A percentile compares a stretch with the other conserved stretches of the same genome.
phyloP scores from a whole-genome alignment of 2,113 vertebrate species.

The Myiagra hebetior region DNA sequence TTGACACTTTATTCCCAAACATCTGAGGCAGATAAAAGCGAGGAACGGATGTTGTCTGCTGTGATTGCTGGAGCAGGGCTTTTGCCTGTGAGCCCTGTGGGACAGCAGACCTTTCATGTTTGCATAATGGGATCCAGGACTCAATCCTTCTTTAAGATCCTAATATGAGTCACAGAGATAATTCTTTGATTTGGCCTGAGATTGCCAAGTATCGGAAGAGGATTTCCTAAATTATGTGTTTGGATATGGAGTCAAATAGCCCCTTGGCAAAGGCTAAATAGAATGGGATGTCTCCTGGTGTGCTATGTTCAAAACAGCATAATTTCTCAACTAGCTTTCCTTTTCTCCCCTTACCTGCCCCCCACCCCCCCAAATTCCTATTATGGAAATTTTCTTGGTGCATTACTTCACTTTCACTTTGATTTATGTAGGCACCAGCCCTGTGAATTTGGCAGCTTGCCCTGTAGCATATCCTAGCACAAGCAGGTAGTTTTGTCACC shows the following conservation, averaged over 20 bases:
- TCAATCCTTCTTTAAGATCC: neutral
- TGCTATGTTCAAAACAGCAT: neutral
- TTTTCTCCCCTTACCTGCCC: neutral
- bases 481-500: neutral
- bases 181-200: neutral
- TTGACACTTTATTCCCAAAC: neutral
- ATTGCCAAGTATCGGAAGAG: neutral
- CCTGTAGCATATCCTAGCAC: neutral
- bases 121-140: neutral
- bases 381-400: neutral
- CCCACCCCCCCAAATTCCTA: neutral
- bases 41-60: neutral
- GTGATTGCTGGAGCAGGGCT: neutral
- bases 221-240: neutral
- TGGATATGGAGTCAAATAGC: neutral
- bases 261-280: neutral
- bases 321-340: neutral
- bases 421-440: neutral
- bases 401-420: neutral
- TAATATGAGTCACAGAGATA: neutral
- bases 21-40: neutral
- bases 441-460: neutral
- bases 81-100: neutral
- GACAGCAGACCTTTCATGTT: neutral
- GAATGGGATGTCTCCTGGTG: neutral